Evolutionary conservation across 2,888 invertebrate genomes (phyloP).

Genomic region (Epistrophella euchroma): DNA sequence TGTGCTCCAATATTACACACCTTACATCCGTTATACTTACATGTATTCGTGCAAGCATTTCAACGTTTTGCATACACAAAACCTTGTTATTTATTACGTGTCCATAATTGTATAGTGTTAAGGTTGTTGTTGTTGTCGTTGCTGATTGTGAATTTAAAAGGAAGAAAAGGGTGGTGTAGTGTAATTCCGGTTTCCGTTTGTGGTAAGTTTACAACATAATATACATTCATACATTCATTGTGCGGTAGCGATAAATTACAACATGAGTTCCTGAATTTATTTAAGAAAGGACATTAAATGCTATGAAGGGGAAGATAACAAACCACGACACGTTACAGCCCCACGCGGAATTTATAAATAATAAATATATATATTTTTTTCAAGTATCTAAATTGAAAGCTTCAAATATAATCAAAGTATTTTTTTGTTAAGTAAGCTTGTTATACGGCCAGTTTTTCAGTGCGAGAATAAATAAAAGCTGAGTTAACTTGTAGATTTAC

Average conservation of each 20-base stretch:
- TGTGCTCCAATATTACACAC: constrained; percentile 9
- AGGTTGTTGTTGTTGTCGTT: constrained; percentile 28
- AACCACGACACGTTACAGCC: neutral
- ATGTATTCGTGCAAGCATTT: neutral
- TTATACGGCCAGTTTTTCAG: no score
- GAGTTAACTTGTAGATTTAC: no score
- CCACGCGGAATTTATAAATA: neutral
- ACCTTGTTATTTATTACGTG: constrained; percentile 46
- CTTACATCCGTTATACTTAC: neutral
- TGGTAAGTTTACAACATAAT: constrained; percentile 4
- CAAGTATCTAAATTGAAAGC: neutral
- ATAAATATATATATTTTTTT: neutral
- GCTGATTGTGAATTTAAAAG: constrained; percentile 15
- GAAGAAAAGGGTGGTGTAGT: neutral
- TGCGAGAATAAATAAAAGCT: no score
- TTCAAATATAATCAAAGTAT: neutral
- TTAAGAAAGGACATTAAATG: constrained; percentile 3
- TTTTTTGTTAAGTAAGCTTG: neutral
- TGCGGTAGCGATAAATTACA: constrained; percentile 16
- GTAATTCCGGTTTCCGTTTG: constrained; percentile 45
- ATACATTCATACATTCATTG: constrained; percentile 20
- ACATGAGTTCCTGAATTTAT: constrained; percentile 3
- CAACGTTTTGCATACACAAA: constrained; percentile 22
- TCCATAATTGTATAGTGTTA: constrained; percentile 36
- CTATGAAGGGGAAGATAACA: neutral